Conservation (phyloP, 2,113 vertebrate genomes). For the Cervus canadensis region DNA sequence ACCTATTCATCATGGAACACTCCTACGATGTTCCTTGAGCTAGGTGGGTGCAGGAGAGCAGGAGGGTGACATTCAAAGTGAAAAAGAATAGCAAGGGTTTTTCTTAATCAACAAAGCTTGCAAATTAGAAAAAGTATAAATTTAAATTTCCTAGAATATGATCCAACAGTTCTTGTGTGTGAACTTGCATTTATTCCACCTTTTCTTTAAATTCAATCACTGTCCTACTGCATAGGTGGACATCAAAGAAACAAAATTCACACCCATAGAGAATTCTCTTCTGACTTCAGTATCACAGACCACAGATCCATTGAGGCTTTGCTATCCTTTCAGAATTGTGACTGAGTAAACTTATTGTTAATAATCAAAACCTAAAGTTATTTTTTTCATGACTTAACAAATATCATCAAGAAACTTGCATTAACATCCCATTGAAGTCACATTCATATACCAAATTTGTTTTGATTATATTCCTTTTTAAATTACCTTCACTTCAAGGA, state of each 20-base stretch:
- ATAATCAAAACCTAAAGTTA: constrained; percentile 54
- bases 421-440: constrained; percentile 30
- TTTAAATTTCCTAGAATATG: background rate
- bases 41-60: rapidly evolving
- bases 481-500: constrained; percentile 73
- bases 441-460: constrained; percentile 47
- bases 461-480: constrained; percentile 69
- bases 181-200: background rate
- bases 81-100: background rate
- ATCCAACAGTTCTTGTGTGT: background rate
- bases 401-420: constrained; percentile 55
- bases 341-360: constrained; percentile 54
- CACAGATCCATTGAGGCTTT: background rate
- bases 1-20: background rate
- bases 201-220: background rate
- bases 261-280: background rate
- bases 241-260: background rate
- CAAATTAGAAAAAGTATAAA: background rate
- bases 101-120: background rate
- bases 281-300: background rate
- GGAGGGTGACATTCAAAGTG: background rate
- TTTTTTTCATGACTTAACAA: constrained; percentile 53
- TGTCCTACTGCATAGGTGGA: background rate
- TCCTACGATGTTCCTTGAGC: background rate
- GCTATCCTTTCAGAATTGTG: background rate